Evolutionary conservation across 2,888 invertebrate species (phyloP).

Genomic region (Pachymerium ferrugineum): DNA sequence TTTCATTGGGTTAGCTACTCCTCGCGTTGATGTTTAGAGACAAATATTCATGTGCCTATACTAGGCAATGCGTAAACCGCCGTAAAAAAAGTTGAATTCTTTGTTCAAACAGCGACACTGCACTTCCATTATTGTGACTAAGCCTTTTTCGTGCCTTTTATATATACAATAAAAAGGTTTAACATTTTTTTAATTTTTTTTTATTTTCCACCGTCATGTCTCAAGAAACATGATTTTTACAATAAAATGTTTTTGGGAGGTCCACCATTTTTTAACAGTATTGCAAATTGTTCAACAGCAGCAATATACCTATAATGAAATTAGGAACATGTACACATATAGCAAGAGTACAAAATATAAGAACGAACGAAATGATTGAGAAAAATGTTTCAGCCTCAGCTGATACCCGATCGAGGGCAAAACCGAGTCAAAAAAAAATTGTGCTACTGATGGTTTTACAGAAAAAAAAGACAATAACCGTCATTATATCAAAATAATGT

Average conservation of each 20-base stretch:
- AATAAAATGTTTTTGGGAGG: background rate
- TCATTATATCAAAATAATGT: background rate
- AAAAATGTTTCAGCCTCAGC: background rate
- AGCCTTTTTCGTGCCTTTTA: too few relatives aligned
- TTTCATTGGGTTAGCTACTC: constrained; percentile 10
- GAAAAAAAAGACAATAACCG: background rate
- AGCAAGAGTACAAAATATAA: background rate
- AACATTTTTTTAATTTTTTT: background rate
- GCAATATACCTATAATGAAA: constrained; percentile 8
- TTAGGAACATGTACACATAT: constrained; percentile 13
- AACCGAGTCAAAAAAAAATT: background rate
- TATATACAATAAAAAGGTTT: too few relatives aligned
- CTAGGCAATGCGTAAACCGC: background rate
- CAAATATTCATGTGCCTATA: background rate
- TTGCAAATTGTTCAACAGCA: constrained; percentile 3
- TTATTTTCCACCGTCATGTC: constrained; percentile 7
- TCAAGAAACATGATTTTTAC: constrained; percentile 7
- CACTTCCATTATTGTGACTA: too few relatives aligned
- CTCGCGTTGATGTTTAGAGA: background rate
- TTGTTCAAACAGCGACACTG: too few relatives aligned
- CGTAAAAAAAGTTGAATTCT: too few relatives aligned
- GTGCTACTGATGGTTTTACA: background rate
- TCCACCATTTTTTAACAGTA: background rate
- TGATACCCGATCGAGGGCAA: background rate
- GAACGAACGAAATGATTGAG: background rate